phyloP scores from a whole-genome alignment of 2,888 invertebrate species.

The Cyrtodaria siliqua region DNA sequence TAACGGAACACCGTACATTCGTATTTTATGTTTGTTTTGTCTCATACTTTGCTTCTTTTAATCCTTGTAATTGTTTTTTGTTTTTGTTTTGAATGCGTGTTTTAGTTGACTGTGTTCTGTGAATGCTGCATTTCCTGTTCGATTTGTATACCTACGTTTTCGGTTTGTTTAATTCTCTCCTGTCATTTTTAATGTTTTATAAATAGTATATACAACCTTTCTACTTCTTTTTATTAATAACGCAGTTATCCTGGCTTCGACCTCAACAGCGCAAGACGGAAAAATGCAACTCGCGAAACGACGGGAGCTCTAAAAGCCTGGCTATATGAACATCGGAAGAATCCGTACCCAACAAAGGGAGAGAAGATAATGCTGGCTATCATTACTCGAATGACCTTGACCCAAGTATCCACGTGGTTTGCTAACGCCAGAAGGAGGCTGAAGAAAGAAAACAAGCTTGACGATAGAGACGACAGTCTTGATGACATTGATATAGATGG shows the following conservation, averaged over 20 bases:
- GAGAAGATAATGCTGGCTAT: slow-evolving; percentile 98
- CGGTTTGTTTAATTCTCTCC: too few species aligned
- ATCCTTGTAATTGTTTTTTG: too few species aligned
- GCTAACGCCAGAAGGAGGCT: slow-evolving; percentile 96
- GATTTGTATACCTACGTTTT: too few species aligned
- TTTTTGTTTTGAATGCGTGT: too few species aligned
- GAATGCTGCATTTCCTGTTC: too few species aligned
- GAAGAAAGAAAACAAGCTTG: slow-evolving; percentile 99
- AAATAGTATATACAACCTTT: too few species aligned
- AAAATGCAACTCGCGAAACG: slow-evolving; percentile 99
- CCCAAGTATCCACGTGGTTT: slow-evolving; percentile 97
- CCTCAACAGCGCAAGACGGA: slow-evolving; percentile 94
- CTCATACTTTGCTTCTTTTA: too few species aligned
- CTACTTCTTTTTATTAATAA: neutral
- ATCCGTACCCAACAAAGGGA: slow-evolving; percentile 98
- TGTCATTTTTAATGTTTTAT: too few species aligned
- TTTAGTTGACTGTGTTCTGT: too few species aligned
- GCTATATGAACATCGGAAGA: slow-evolving; percentile 98
- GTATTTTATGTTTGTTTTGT: too few species aligned
- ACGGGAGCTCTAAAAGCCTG: slow-evolving; percentile 98
- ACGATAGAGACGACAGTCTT: slow-evolving; percentile 46
- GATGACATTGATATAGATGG: slow-evolving; percentile 59
- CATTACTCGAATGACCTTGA: slow-evolving; percentile 97
- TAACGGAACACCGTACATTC: too few species aligned
- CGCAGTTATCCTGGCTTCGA: slow-evolving; percentile 87